phyloP scores from a whole-genome alignment of 2,113 vertebrate genomes.

The Sinocyclocheilus anophthalmus region DNA sequence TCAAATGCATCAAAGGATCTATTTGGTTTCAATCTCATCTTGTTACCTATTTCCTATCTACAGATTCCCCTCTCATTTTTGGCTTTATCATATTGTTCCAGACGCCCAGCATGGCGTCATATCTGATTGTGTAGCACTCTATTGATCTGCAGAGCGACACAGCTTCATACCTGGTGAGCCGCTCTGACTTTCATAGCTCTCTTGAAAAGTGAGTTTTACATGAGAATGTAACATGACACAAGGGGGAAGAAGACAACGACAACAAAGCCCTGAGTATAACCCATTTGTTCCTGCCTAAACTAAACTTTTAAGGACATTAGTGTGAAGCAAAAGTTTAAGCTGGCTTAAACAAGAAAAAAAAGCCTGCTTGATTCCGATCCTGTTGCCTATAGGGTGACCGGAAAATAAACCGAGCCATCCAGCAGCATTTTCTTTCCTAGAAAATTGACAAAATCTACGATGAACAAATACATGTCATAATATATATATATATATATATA shows the following conservation, averaged over 20 bases:
- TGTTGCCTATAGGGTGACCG: background rate
- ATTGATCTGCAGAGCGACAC: background rate
- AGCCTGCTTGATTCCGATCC: slow-evolving; percentile 8
- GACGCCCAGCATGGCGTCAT: background rate
- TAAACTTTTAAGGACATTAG: background rate
- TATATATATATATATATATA: too few relatives aligned
- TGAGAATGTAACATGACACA: background rate
- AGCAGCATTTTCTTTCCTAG: too few relatives aligned
- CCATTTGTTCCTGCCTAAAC: too few relatives aligned
- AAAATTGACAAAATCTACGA: too few relatives aligned
- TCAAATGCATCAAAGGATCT: background rate
- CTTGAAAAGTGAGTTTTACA: background rate
- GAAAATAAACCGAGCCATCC: too few relatives aligned
- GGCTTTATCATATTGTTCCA: slow-evolving; percentile 2
- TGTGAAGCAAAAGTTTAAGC: background rate
- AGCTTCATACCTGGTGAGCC: background rate
- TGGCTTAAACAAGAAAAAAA: background rate
- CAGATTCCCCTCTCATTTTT: background rate
- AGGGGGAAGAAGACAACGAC: background rate
- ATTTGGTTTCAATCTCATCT: background rate
- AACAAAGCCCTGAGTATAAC: background rate
- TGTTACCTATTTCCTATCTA: background rate
- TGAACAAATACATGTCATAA: too few relatives aligned
- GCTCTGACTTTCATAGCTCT: background rate
- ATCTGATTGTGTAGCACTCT: background rate